A percentile compares a stretch with the other conserved stretches of the same genome.
These are phyloP conservation scores for Crypturellus tataupa DNA, from an alignment of 2,797 vertebrate species.

Conservation along the genomic window DNA sequence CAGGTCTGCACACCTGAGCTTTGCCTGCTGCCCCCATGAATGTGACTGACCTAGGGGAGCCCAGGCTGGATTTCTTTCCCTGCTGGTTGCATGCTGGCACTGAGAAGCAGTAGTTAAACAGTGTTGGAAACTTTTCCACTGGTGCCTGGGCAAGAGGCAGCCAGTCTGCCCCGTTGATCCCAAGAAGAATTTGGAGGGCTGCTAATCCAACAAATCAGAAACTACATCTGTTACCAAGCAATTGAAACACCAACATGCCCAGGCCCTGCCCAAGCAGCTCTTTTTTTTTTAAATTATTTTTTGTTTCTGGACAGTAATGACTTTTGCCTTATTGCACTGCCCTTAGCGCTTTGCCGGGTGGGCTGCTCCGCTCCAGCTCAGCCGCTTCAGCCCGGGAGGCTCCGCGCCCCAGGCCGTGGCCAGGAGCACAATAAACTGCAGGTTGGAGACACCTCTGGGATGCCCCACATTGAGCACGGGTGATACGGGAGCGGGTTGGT, in stretches of 20 bases:
- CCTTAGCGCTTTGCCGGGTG: background rate
- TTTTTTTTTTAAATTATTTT: background rate
- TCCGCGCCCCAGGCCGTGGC: background rate
- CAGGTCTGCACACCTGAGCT: background rate
- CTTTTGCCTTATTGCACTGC: constrained; percentile 61
- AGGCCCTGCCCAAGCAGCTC: background rate
- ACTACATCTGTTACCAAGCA: background rate
- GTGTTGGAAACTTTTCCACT: accelerated
- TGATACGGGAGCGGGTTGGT: background rate
- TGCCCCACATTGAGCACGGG: background rate
- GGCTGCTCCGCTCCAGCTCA: accelerated
- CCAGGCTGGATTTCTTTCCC: background rate
- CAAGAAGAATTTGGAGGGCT: accelerated
- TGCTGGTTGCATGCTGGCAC: background rate
- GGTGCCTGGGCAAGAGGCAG: background rate
- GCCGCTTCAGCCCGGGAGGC: background rate
- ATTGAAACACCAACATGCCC: background rate
- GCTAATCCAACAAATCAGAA: background rate
- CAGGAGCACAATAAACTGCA: constrained; percentile 17
- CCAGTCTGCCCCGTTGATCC: background rate
- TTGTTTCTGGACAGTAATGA: background rate
- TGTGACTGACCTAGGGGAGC: accelerated
- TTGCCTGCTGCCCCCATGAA: background rate
- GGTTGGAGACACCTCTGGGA: background rate
- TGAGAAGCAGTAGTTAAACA: accelerated